Evolutionary conservation across 2,797 vertebrate genomes (phyloP).

Genomic region (Gymnocypris eckloni): DNA sequence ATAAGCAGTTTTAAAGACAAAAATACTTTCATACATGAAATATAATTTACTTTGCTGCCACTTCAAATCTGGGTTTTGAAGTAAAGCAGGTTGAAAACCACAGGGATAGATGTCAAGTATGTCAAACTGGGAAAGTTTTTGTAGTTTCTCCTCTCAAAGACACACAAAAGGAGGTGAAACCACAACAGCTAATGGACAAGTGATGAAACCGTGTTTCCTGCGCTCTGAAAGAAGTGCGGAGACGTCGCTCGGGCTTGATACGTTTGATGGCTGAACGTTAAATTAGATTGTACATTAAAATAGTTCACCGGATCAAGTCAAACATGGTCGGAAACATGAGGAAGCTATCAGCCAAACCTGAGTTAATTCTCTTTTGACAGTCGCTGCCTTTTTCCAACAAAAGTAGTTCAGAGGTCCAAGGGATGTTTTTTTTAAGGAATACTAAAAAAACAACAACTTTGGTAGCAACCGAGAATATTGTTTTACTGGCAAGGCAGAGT

Average conservation of each 20-base stretch:
- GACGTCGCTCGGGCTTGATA: not conserved
- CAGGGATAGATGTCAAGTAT: not conserved
- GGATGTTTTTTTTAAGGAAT: conserved; percentile 47
- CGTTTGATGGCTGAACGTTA: conserved; percentile 2
- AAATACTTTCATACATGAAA: not conserved
- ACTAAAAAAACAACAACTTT: conserved; percentile 31
- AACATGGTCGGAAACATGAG: conserved; percentile 16
- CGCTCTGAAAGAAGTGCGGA: conserved; percentile 32
- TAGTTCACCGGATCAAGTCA: conserved; percentile 14
- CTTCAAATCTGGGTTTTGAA: not conserved
- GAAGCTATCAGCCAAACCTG: conserved; percentile 15
- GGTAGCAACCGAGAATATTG: conserved; percentile 50
- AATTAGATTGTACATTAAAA: conserved; percentile 20
- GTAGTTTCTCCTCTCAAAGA: not conserved
- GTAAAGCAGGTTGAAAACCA: not conserved
- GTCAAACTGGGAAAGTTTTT: not conserved
- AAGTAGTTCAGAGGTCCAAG: conserved; percentile 51
- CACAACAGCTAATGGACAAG: conserved; percentile 47
- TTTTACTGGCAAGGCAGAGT: conserved; percentile 51
- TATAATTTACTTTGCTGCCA: not conserved
- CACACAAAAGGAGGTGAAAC: conserved; percentile 41
- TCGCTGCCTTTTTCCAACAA: conserved; percentile 31
- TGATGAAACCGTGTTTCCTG: conserved; percentile 41
- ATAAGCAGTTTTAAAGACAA: not conserved
- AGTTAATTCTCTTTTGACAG: conserved; percentile 30